phyloP scores from a whole-genome alignment of 2,797 vertebrate species.

The Ceryle rudis region DNA sequence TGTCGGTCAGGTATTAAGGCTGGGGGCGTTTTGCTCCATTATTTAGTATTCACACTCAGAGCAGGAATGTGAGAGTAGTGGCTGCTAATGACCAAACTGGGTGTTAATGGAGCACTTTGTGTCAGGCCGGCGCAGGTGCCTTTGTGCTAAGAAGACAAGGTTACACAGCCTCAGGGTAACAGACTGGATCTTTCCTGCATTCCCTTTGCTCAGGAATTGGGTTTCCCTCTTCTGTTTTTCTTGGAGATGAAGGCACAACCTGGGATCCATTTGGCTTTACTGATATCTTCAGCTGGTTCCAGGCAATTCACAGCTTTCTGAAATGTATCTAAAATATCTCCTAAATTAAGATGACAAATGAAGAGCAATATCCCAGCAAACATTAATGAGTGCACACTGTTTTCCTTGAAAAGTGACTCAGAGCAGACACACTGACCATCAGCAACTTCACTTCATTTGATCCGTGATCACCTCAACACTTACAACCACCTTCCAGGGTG shows the following conservation, averaged over 20 bases:
- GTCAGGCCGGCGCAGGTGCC: conserved; percentile 71
- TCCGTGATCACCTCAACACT: neutral
- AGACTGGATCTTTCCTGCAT: neutral
- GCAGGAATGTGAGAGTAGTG: conserved; percentile 72
- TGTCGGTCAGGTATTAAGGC: conserved; percentile 82
- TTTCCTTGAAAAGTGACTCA: neutral
- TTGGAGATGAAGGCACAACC: neutral
- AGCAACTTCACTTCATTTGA: neutral
- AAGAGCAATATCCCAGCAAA: neutral
- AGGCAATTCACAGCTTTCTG: neutral
- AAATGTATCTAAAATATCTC: neutral
- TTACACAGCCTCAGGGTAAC: conserved; percentile 32
- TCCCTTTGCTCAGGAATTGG: neutral
- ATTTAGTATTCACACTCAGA: conserved; percentile 75
- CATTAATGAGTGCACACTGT: too few relatives aligned
- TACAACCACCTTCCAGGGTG: neutral
- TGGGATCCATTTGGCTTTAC: neutral
- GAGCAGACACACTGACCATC: neutral
- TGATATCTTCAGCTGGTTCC: neutral
- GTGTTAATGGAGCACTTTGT: conserved; percentile 75
- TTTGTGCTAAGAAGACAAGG: conserved; percentile 76
- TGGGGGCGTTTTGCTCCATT: conserved; percentile 66
- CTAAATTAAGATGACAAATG: neutral
- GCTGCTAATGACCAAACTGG: conserved; percentile 67
- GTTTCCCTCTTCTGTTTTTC: neutral